phyloP scores from a whole-genome alignment of 2,113 vertebrate species.

The Oncorhynchus clarkii region DNA sequence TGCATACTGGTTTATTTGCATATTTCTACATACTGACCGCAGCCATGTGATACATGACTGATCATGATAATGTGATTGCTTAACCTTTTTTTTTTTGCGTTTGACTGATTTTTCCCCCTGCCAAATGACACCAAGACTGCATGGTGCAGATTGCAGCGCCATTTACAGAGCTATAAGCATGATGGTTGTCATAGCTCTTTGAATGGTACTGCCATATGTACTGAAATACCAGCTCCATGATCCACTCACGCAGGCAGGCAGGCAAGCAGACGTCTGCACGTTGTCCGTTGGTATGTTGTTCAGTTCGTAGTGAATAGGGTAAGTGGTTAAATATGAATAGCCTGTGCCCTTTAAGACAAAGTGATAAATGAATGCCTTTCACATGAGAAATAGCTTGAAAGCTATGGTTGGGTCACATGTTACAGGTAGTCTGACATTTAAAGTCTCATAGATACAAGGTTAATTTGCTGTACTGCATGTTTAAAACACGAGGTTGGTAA shows the following conservation, averaged over 20 bases:
- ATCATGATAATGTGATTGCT: no score
- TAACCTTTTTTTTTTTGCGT: neutral
- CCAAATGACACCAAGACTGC: conserved; percentile 8
- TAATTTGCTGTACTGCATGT: neutral
- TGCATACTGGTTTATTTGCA: no score
- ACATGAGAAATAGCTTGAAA: no score
- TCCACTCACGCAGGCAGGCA: neutral
- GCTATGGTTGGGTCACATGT: neutral
- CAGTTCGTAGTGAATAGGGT: no score
- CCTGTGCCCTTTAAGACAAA: no score
- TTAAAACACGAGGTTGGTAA: neutral
- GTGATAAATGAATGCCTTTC: no score
- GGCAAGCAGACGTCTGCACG: no score
- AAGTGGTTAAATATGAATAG: no score
- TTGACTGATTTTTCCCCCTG: neutral
- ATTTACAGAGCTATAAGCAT: conserved; percentile 92
- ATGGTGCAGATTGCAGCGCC: conserved; percentile 86
- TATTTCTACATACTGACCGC: no score
- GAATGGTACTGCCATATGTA: conserved; percentile 91
- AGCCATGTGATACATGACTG: no score
- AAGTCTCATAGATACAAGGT: neutral
- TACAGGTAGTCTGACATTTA: neutral
- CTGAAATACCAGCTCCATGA: conserved; percentile 65
- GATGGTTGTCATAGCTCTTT: conserved; percentile 88
- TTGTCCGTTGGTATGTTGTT: no score